Base-by-base conservation (phyloP, 2,113 vertebrate genomes). In the Vidua macroura region DNA sequence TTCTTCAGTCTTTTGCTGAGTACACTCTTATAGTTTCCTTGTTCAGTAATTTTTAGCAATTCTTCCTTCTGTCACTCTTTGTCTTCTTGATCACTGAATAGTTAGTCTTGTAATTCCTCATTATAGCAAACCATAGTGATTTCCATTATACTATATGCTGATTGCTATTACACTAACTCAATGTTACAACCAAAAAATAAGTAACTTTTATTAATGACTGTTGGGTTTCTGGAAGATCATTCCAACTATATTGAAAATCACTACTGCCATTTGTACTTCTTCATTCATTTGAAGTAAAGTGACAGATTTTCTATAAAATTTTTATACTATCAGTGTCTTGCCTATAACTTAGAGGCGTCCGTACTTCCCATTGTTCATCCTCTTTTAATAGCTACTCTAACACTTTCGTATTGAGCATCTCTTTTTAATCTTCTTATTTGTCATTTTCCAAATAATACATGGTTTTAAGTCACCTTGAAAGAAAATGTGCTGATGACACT, bases 331-430 rank as follows among this genome's bases (percentile, higher is more conserved):
- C 1, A 0, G n/a, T 87, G 64, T 6, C 13, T 2, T 68, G 28
- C 5, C 44, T 63, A 9, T n/a, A 35, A 56, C 14, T 70, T 63
- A 62, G 13, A 78, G 9, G 13, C 25, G 7, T 77, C 25, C 51
- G 11, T 24, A 48, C 37, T 49, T 82, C 13, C 44, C 17, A 25
- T 6, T 20, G 10, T 44, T 64, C 30, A 75, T 12, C 27, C 25
- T 70, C 67, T 75, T 58, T 46, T 37, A 70, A 58, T n/a, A 86
- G 28, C 11, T 55, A 37, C n/a, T 78, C 28, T 35, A 81, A 59
- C 33, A 59, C 13, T 67, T 77, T 5, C 25, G n/a, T 56, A 59
- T 2, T 46, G 13, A 58, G 39, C 4, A 4, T 1, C 0, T 7
- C 25, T 56, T 63, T 35, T 11, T 0, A 20, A 59, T 62, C 9